Conservation (phyloP, 2,113 vertebrate species). For the Daphoenositta chrysoptera region DNA sequence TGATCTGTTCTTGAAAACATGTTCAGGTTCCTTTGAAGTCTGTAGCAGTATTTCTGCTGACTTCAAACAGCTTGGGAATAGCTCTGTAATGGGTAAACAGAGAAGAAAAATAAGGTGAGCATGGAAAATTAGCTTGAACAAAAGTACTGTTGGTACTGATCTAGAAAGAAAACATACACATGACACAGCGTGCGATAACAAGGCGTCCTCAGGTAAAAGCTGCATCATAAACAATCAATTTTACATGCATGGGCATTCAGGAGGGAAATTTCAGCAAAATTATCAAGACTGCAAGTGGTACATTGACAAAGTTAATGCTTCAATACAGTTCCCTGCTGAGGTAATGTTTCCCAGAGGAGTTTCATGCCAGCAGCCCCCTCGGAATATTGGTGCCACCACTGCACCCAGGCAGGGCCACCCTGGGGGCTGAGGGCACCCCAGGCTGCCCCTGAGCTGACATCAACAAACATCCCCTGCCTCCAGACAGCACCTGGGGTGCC, state of each 20-base stretch:
- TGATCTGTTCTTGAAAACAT: not conserved
- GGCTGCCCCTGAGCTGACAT: not conserved
- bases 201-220: not conserved
- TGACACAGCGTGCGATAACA: not conserved
- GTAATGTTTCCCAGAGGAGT: not conserved
- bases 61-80: not conserved
- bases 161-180: not conserved
- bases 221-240: not conserved
- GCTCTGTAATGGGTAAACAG: not conserved
- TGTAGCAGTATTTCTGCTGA: not conserved
- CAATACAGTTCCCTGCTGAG: not conserved
- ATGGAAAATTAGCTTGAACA: not conserved
- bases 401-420: accelerated
- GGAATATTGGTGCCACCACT: not conserved
- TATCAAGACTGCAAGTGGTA: not conserved
- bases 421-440: not conserved
- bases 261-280: not conserved
- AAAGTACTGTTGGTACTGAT: not conserved
- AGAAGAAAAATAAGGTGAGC: not conserved
- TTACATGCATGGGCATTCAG: not conserved
- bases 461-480: not conserved
- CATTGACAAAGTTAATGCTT: not conserved
- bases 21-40: not conserved
- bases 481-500: not conserved
- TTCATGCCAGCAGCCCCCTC: not conserved